Conservation (phyloP, 2,888 invertebrate genomes). For the Ethmia dodecea region DNA sequence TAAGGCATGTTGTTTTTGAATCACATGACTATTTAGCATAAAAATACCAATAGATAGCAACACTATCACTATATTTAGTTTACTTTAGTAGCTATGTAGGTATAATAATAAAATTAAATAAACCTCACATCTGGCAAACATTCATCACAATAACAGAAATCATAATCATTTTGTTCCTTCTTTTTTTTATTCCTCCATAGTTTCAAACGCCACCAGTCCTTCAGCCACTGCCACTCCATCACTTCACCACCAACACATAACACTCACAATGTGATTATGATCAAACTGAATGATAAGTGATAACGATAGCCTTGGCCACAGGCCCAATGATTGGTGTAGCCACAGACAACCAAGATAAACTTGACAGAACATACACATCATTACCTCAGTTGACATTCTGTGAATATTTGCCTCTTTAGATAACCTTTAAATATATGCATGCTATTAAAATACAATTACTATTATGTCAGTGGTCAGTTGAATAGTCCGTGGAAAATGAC, state of each 20-base stretch:
- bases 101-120: no score
- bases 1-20: no score
- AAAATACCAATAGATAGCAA: not conserved
- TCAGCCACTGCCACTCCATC: constrained; percentile 90
- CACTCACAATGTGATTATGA: not conserved
- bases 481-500: not conserved
- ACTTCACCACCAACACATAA: constrained; percentile 27
- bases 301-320: constrained; percentile 37
- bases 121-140: constrained; percentile 78
- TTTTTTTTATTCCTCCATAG: constrained; percentile 80
- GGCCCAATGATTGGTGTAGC: constrained; percentile 51
- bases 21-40: no score
- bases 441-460: constrained; percentile 7
- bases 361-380: constrained; percentile 62
- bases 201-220: constrained; percentile 89
- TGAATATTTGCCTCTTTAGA: constrained; percentile 44
- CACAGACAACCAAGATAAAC: constrained; percentile 60
- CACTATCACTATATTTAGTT: no score
- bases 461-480: constrained; percentile 10
- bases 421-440: constrained; percentile 28
- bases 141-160: constrained; percentile 87
- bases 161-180: constrained; percentile 75
- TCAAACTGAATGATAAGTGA: constrained; percentile 37
- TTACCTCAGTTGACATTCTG: constrained; percentile 71
- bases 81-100: no score